Conservation (phyloP, 2,888 invertebrate genomes). For the Agrypnus murinus region DNA sequence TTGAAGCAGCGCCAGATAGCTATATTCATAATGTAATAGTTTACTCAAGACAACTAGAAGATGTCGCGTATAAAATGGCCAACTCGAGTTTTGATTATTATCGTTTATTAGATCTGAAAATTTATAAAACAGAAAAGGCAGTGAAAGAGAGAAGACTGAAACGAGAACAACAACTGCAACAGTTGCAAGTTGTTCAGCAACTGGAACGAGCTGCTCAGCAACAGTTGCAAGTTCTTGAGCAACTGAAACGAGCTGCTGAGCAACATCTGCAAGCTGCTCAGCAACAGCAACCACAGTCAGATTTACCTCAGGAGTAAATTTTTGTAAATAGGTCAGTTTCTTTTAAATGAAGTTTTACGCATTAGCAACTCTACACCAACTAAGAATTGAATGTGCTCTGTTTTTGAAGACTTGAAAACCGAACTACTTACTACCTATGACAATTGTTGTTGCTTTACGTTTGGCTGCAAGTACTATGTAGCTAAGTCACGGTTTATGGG, state of each 20-base stretch:
- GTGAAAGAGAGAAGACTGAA: constrained; percentile 95
- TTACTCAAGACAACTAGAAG: constrained; percentile 98
- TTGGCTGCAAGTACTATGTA: constrained; percentile 69
- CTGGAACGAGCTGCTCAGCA: constrained; percentile 75
- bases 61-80: constrained; percentile 99
- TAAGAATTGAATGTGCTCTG: no score
- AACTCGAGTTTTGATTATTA: constrained; percentile 99
- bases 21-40: constrained; percentile 98
- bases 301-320: no score
- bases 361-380: no score
- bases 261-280: constrained; percentile 73
- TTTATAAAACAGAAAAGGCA: constrained; percentile 99
- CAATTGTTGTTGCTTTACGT: constrained; percentile 69
- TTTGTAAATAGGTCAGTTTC: no score
- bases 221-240: constrained; percentile 73
- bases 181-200: constrained; percentile 70
- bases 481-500: constrained; percentile 64
- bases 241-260: no score
- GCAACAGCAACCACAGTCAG: constrained; percentile 62
- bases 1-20: constrained; percentile 95
- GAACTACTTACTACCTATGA: constrained; percentile 66
- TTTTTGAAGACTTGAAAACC: no score
- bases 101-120: constrained; percentile 98
- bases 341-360: no score
- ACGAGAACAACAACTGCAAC: constrained; percentile 85